Percentiles rank a stretch among this genome's conserved stretches.
These are phyloP conservation scores for Lucilia cuprina DNA, from an alignment of 1,140 invertebrate species.

Conservation along the genomic window DNA sequence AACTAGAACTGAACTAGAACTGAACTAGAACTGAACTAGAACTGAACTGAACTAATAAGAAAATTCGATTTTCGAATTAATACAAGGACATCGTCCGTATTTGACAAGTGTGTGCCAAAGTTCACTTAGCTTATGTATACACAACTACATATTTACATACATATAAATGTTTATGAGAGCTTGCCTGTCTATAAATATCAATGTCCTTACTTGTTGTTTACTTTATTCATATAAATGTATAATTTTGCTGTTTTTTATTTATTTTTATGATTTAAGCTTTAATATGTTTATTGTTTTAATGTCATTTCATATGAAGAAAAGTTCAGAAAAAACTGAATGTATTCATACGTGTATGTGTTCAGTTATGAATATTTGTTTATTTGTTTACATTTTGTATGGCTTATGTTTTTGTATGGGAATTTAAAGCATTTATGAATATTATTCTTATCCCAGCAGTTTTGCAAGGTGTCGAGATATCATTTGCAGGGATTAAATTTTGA, in stretches of 20 bases:
- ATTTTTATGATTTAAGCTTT: conserved; percentile 32
- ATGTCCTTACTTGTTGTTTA: background rate
- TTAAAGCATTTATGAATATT: too few relatives aligned
- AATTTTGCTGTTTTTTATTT: conserved; percentile 9
- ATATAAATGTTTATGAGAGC: background rate
- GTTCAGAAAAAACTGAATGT: background rate
- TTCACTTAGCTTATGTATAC: background rate
- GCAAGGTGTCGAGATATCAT: too few relatives aligned
- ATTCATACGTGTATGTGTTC: background rate
- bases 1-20: too few relatives aligned
- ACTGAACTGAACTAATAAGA: too few relatives aligned
- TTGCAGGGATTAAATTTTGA: too few relatives aligned
- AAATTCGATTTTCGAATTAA: too few relatives aligned
- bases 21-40: too few relatives aligned
- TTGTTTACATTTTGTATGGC: background rate
- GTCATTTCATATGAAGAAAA: background rate
- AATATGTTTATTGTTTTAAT: conserved; percentile 35
- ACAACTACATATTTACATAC: background rate
- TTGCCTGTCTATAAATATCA: background rate
- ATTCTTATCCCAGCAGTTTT: too few relatives aligned
- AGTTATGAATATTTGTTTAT: too few relatives aligned
- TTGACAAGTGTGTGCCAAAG: background rate
- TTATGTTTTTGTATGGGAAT: background rate
- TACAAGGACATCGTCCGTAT: too few relatives aligned
- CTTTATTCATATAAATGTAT: background rate